phyloP scores from a whole-genome alignment of 1,140 invertebrate species.

The Heliothis subflexa region DNA sequence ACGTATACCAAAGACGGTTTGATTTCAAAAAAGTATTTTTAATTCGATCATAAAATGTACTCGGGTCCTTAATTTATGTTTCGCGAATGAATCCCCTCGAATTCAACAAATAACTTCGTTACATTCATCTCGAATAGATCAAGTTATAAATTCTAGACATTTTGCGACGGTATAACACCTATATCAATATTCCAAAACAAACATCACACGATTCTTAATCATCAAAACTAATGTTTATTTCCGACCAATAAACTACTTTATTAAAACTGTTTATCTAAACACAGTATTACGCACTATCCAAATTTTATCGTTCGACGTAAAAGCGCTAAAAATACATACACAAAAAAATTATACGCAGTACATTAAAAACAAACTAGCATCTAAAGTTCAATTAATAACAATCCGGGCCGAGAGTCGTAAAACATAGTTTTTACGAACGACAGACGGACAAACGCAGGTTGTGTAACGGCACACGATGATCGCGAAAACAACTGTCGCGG shows the following conservation, averaged over 20 bases:
- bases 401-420: constrained; percentile 12
- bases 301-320: background rate
- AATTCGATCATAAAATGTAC: constrained; percentile 10
- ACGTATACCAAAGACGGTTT: background rate
- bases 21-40: constrained; percentile 1
- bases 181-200: background rate
- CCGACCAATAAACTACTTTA: background rate
- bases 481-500: constrained; percentile 44
- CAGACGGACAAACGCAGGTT: constrained; percentile 38
- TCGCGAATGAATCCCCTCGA: background rate
- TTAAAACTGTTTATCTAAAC: background rate
- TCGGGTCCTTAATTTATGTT: constrained; percentile 3
- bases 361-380: constrained; percentile 16
- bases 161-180: background rate
- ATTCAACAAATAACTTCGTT: constrained; percentile 6
- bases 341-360: constrained; percentile 16
- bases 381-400: constrained; percentile 29
- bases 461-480: constrained; percentile 40
- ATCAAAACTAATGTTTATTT: background rate
- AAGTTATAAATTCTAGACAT: constrained; percentile 20
- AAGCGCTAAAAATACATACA: background rate
- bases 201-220: background rate
- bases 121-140: constrained; percentile 9
- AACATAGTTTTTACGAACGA: constrained; percentile 30
- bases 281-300: background rate